Conservation (phyloP, 2,797 vertebrate species). For the Gadopsis bispinosus region DNA sequence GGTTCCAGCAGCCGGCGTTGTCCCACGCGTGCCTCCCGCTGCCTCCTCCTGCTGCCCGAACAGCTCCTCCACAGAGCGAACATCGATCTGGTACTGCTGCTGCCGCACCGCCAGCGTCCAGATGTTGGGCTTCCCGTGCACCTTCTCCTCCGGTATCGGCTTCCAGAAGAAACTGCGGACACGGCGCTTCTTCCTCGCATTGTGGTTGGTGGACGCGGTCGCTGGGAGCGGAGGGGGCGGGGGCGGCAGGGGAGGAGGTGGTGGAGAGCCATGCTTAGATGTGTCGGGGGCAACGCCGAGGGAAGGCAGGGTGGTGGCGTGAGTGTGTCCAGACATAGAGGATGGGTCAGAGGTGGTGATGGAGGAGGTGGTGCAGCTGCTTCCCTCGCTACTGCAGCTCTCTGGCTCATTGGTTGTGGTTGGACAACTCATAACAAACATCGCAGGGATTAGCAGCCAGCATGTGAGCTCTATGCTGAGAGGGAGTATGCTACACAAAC, state of each 20-base stretch:
- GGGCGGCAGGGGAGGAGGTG: constrained; percentile 65
- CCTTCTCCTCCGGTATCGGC: constrained; percentile 97
- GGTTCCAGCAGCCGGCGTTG: constrained; percentile 64
- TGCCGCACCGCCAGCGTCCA: constrained; percentile 94
- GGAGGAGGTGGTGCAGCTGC: constrained; percentile 71
- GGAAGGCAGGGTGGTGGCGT: constrained; percentile 59
- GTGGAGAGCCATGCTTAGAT: constrained; percentile 47
- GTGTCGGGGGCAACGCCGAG: constrained; percentile 26
- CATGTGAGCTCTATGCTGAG: constrained; percentile 51
- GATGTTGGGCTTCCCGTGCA: constrained; percentile 95
- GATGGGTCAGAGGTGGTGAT: constrained; percentile 73
- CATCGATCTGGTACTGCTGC: constrained; percentile 94
- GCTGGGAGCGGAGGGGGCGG: constrained; percentile 73
- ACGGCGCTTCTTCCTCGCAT: constrained; percentile 89
- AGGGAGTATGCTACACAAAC: not conserved
- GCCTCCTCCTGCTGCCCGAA: constrained; percentile 97
- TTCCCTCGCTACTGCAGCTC: constrained; percentile 84
- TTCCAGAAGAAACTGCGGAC: constrained; percentile 99
- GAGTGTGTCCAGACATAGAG: constrained; percentile 82
- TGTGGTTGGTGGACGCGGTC: constrained; percentile 78
- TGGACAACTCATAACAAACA: constrained; percentile 94
- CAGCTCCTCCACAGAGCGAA: constrained; percentile 94
- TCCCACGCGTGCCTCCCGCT: constrained; percentile 59
- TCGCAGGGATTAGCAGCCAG: constrained; percentile 73
- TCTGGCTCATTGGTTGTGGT: constrained; percentile 89